Percentiles rank a stretch among this genome's conserved stretches.
Conservation (phyloP, 2,797 vertebrate species). For the Enteromius viviparus region DNA sequence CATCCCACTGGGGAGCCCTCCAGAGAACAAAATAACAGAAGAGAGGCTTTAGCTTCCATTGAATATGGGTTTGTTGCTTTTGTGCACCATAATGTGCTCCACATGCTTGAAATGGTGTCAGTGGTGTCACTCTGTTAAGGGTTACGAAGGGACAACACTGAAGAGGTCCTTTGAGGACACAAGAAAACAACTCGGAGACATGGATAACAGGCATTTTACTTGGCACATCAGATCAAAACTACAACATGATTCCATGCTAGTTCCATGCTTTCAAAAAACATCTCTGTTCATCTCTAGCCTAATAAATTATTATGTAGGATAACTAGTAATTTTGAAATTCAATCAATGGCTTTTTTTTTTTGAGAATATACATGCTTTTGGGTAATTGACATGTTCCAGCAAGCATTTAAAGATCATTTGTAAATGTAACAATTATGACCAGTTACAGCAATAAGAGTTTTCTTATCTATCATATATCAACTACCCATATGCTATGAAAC, state of each 20-base stretch:
- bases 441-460: background rate
- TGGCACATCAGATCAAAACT: constrained; percentile 12
- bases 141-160: constrained; percentile 43
- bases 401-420: background rate
- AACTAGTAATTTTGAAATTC: background rate
- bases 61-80: constrained; percentile 51
- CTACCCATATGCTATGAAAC: constrained; percentile 8
- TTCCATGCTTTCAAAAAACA: background rate
- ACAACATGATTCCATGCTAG: background rate
- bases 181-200: constrained; percentile 10
- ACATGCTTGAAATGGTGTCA: constrained; percentile 50
- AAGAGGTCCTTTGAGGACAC: constrained; percentile 47
- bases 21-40: constrained; percentile 35
- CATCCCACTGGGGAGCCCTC: constrained; percentile 14
- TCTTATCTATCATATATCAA: background rate
- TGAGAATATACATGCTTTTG: background rate
- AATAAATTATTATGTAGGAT: background rate
- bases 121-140: constrained; percentile 44
- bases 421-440: background rate
- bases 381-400: background rate
- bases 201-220: constrained; percentile 31
- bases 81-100: constrained; percentile 37
- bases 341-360: background rate
- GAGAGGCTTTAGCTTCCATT: constrained; percentile 23
- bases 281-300: background rate